Base-by-base conservation (phyloP, 1,140 invertebrate species). In the Drosophila funebris region DNA sequence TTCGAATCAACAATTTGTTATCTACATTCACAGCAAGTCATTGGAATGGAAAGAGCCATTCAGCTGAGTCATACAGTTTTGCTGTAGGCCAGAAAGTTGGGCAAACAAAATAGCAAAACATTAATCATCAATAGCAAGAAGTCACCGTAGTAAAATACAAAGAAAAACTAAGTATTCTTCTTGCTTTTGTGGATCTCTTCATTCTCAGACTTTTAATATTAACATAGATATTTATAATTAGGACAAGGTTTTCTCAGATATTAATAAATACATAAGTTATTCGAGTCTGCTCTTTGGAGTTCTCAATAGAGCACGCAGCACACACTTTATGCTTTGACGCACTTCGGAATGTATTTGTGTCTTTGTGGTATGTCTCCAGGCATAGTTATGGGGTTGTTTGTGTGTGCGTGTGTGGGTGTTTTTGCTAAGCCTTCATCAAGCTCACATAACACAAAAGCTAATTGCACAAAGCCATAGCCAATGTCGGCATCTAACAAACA, bases 401-500 rank as follows among this genome's bases (percentile, higher is more conserved):
- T 56, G 9, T 27, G 33, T 53, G 29, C 20, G 29, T 46, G 43
- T 67, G 54, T 18, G 36, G 50, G 33, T 56, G 41, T 56, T 9
- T 46, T 11, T 71, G 37, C 41, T 57, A 60, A 46, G 37, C 18
- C 18, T 64, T 56, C 64, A 81, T 78, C 78, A 82, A 64, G 70
- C 77, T 64, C 74, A 70, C 44, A 83, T 73, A 63, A 74, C 56
- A 82, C 60, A 75, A 74, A 71, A 76, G 56, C 70, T 82, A 83
- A 82, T 82, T 82, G 79, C 70, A 83, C 79, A 82, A 82, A 82
- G 71, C 75, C 75, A 82, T 74, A 74, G 74, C 70, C 70, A 54
- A n/a, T n/a, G n/a, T n/a, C n/a, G n/a, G n/a, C 24, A 56, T 9
- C 22, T 29, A 48, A 41, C 58, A 77, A 48, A 37, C 31, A 62